A percentile compares a stretch with the other conserved stretches of the same genome.
phyloP scores from a whole-genome alignment of 2,113 vertebrate species.

The Arizona elegans region DNA sequence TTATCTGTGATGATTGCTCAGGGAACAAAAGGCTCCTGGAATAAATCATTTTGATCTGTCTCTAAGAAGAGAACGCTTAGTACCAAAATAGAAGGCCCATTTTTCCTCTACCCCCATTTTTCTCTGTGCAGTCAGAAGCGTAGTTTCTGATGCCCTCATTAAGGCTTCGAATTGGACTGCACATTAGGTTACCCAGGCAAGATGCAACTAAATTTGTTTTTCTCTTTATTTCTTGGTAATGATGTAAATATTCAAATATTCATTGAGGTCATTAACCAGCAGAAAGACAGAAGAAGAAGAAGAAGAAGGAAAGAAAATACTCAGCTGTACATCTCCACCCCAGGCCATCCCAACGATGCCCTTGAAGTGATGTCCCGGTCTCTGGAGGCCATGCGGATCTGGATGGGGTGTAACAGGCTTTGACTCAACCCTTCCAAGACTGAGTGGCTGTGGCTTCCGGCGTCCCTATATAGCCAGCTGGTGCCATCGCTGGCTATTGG shows the following conservation, averaged over 20 bases:
- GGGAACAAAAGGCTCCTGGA: not conserved
- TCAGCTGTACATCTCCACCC: too few relatives aligned
- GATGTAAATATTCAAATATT: not conserved
- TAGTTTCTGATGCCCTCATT: not conserved
- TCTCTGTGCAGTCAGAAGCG: not conserved
- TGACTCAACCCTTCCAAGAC: too few relatives aligned
- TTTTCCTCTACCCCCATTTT: not conserved
- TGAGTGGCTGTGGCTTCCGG: too few relatives aligned
- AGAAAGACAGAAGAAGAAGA: not conserved
- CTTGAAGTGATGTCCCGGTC: too few relatives aligned
- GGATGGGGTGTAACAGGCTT: too few relatives aligned
- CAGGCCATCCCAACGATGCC: too few relatives aligned
- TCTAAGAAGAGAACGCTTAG: not conserved
- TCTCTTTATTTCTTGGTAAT: not conserved
- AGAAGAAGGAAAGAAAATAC: not conserved
- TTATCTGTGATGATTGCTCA: not conserved
- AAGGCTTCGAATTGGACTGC: not conserved
- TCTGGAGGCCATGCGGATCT: too few relatives aligned
- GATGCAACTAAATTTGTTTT: not conserved
- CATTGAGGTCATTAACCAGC: not conserved
- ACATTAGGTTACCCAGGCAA: not conserved
- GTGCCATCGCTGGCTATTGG: too few relatives aligned
- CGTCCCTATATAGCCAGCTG: too few relatives aligned
- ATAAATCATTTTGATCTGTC: not conserved
- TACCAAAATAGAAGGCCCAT: not conserved